phyloP scores from a whole-genome alignment of 2,113 vertebrate genomes.

The Zosterops borbonicus region DNA sequence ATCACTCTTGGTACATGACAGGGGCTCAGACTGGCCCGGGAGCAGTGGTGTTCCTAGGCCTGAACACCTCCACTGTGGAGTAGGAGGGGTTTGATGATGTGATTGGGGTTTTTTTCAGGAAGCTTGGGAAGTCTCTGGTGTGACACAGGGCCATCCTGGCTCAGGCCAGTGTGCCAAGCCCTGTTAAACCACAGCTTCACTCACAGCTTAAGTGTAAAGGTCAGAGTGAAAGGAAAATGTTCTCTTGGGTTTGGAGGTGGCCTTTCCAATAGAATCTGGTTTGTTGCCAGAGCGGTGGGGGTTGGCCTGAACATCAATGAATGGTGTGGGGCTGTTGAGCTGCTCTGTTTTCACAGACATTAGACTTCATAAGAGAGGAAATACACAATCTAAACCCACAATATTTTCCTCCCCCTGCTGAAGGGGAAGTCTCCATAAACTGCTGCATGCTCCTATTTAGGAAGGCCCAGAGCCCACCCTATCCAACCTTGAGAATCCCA shows the following conservation, averaged over 20 bases:
- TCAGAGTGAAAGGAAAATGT: background rate
- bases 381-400: background rate
- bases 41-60: background rate
- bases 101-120: background rate
- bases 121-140: background rate
- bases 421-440: background rate
- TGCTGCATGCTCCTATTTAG: background rate
- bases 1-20: background rate
- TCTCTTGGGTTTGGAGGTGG: background rate
- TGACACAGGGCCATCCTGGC: background rate
- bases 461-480: background rate
- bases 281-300: background rate
- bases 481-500: background rate
- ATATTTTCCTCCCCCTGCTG: background rate
- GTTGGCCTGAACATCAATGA: background rate
- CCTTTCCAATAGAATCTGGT: background rate
- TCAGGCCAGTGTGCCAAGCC: background rate
- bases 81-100: background rate
- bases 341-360: background rate
- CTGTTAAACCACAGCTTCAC: background rate
- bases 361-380: background rate
- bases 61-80: background rate
- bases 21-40: fast-evolving
- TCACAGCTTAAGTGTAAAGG: background rate
- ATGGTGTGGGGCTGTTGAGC: fast-evolving